Conservation (phyloP, 1,140 invertebrate species). For the Eciton burchellii region DNA sequence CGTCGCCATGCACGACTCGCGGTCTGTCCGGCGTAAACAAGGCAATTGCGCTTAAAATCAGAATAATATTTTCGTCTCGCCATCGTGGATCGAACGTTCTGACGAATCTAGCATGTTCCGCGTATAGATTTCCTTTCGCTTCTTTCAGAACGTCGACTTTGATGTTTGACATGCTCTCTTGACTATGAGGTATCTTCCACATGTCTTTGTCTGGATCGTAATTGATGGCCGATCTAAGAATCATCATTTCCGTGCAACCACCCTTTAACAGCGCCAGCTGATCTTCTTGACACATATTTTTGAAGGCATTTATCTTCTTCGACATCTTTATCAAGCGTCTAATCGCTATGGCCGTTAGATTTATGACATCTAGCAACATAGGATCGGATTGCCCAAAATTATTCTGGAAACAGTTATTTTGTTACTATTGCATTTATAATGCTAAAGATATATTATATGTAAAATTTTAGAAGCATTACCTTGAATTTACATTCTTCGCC, state of each 20-base stretch:
- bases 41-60: slow-evolving; percentile 95
- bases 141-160: slow-evolving; percentile 94
- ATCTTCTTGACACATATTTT: slow-evolving; percentile 96
- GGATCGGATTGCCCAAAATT: slow-evolving; percentile 89
- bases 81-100: slow-evolving; percentile 92
- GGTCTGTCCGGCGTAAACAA: slow-evolving; percentile 94
- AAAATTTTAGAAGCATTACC: slow-evolving; percentile 77
- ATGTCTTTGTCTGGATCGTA: slow-evolving; percentile 94
- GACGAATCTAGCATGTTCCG: slow-evolving; percentile 93
- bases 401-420: slow-evolving; percentile 52
- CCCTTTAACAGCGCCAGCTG: slow-evolving; percentile 96
- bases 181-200: slow-evolving; percentile 94
- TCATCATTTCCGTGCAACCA: slow-evolving; percentile 96
- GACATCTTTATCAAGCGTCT: slow-evolving; percentile 96
- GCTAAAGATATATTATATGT: neutral
- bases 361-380: slow-evolving; percentile 92
- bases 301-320: slow-evolving; percentile 95
- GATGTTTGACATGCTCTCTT: slow-evolving; percentile 90
- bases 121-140: slow-evolving; percentile 94
- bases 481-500: slow-evolving; percentile 88
- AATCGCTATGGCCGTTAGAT: slow-evolving; percentile 96
- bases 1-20: slow-evolving; percentile 92
- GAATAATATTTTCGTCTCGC: slow-evolving; percentile 95
- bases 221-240: slow-evolving; percentile 94
- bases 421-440: neutral